Percentiles rank a stretch among this genome's conserved stretches.
Evolutionary conservation across 2,113 vertebrate genomes (phyloP).

Genomic region (Hoplias malabaricus): DNA sequence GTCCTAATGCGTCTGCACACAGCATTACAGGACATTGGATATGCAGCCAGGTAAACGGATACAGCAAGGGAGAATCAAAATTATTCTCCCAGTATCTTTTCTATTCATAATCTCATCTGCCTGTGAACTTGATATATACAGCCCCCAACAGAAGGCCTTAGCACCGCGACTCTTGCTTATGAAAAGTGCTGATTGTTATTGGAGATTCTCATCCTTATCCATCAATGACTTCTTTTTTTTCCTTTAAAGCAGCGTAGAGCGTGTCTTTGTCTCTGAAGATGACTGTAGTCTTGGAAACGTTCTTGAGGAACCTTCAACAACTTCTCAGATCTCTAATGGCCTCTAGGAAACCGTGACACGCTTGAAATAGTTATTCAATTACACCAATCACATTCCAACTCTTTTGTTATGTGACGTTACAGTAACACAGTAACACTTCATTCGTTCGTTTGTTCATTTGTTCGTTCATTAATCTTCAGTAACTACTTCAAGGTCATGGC

Average conservation of each 20-base stretch:
- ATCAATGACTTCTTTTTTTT: not conserved
- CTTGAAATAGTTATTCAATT: too few relatives aligned
- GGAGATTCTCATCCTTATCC: not conserved
- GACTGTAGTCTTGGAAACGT: not conserved
- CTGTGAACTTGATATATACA: not conserved
- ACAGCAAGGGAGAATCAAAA: constrained; percentile 9
- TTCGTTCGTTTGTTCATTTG: too few relatives aligned
- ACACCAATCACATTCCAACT: too few relatives aligned
- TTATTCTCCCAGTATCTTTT: constrained; percentile 10
- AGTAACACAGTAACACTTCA: too few relatives aligned
- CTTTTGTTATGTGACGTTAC: too few relatives aligned
- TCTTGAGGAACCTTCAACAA: not conserved
- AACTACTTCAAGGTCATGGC: too few relatives aligned
- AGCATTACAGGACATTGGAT: constrained; percentile 40
- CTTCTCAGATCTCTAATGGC: too few relatives aligned
- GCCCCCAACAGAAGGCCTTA: not conserved
- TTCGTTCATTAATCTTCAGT: too few relatives aligned
- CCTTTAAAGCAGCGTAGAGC: not conserved
- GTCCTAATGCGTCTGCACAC: constrained; percentile 66
- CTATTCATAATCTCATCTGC: constrained; percentile 24
- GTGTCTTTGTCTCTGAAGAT: not conserved
- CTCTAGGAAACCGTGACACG: too few relatives aligned
- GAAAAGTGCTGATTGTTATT: constrained; percentile 10
- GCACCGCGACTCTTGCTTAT: not conserved
- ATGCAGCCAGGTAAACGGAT: constrained; percentile 33